phyloP scores from a whole-genome alignment of 2,113 vertebrate species.

The Anguilla japonica region DNA sequence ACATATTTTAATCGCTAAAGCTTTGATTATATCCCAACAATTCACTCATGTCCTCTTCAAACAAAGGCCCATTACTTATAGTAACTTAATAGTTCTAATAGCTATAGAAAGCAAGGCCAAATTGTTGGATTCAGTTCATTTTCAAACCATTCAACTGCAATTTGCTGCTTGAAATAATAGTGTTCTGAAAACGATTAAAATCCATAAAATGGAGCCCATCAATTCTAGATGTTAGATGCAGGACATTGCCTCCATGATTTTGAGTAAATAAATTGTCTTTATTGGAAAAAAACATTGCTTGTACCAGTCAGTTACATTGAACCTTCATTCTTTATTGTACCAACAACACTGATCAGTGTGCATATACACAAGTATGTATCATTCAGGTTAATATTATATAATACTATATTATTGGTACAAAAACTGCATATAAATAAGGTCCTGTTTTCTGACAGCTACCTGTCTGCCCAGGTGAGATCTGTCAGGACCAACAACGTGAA shows the following conservation, averaged over 20 bases:
- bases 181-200: too few relatives aligned
- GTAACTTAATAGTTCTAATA: background rate
- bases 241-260: background rate
- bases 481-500: background rate
- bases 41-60: background rate
- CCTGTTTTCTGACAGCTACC: background rate
- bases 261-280: background rate
- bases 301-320: conserved; percentile 56
- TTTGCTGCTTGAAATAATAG: too few relatives aligned
- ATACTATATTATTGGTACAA: conserved; percentile 46
- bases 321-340: conserved; percentile 68
- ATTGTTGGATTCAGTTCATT: too few relatives aligned
- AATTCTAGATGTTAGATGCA: background rate
- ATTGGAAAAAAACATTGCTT: conserved; percentile 19
- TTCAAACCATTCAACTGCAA: too few relatives aligned
- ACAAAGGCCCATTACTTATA: background rate
- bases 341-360: conserved; percentile 53
- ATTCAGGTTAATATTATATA: conserved; percentile 41
- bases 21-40: background rate
- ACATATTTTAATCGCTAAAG: background rate
- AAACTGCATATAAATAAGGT: conserved; percentile 41
- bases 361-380: conserved; percentile 47
- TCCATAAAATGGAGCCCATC: too few relatives aligned
- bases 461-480: background rate
- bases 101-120: too few relatives aligned